Percentiles rank a stretch among this genome's conserved stretches.
Conservation (phyloP, 2,888 invertebrate genomes). For the Anoplius nigerrimus region DNA sequence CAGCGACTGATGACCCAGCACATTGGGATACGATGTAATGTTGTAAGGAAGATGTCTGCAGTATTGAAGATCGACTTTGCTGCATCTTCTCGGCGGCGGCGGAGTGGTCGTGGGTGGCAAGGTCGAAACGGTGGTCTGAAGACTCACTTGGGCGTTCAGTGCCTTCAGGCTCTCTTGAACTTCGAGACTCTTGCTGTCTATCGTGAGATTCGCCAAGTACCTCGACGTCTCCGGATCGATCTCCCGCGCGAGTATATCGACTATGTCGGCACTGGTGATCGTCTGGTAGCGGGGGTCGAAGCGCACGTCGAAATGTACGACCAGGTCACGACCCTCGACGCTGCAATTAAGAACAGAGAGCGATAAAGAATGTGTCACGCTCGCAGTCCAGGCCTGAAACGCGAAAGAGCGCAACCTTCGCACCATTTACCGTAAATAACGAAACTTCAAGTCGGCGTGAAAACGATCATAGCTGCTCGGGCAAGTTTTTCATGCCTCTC, state of each 20-base stretch:
- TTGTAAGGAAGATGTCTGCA: constrained; percentile 87
- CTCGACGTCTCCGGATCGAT: constrained; percentile 78
- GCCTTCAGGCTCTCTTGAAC: constrained; percentile 78
- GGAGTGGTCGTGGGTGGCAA: constrained; percentile 76
- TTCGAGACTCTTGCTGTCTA: constrained; percentile 81
- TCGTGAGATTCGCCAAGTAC: constrained; percentile 81
- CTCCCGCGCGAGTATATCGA: constrained; percentile 82
- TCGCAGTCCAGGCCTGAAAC: too few species aligned
- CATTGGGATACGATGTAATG: constrained; percentile 88
- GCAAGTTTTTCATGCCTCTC: too few species aligned
- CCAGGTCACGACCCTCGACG: constrained; percentile 82
- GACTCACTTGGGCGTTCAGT: constrained; percentile 70
- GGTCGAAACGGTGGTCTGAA: constrained; percentile 66
- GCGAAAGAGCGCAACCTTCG: too few species aligned
- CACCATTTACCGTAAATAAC: too few species aligned
- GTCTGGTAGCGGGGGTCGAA: constrained; percentile 85
- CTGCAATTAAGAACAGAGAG: constrained; percentile 70
- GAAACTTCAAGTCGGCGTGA: too few species aligned
- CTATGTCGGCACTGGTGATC: constrained; percentile 81
- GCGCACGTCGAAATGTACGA: constrained; percentile 90
- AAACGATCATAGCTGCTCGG: too few species aligned
- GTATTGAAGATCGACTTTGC: constrained; percentile 81
- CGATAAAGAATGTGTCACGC: too few species aligned
- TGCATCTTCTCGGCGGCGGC: constrained; percentile 81
- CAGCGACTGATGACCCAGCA: constrained; percentile 81